phyloP scores from a whole-genome alignment of 1,140 invertebrate species.

The Gryon sp. region DNA sequence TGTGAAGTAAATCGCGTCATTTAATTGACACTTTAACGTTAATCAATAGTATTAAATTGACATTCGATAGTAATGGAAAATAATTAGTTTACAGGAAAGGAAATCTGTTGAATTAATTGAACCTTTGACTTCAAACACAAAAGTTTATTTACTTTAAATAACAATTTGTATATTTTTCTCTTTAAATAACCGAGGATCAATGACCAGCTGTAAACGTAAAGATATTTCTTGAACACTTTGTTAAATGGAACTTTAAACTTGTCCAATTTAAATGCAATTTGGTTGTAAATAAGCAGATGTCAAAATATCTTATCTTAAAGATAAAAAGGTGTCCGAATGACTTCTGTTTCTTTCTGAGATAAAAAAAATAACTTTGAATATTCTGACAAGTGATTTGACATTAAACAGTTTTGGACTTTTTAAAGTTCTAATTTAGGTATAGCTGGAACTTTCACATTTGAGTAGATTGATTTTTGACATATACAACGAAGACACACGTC shows the following conservation, averaged over 20 bases:
- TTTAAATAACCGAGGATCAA: too few species aligned
- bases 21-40: constrained; percentile 45
- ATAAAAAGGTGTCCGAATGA: neutral
- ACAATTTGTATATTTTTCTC: too few species aligned
- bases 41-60: too few species aligned
- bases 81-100: constrained; percentile 26
- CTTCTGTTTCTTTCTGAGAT: neutral
- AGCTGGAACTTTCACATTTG: constrained; percentile 19
- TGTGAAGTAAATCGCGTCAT: constrained; percentile 18
- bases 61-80: constrained; percentile 35
- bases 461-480: neutral
- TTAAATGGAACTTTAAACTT: constrained; percentile 29
- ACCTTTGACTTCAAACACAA: too few species aligned
- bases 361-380: constrained; percentile 16
- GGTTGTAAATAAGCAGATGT: constrained; percentile 12
- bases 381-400: constrained; percentile 42
- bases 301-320: constrained; percentile 12
- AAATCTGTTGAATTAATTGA: constrained; percentile 15
- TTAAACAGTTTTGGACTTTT: constrained; percentile 20
- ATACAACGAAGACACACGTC: neutral
- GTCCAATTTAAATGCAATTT: neutral
- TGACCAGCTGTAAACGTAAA: too few species aligned
- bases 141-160: too few species aligned
- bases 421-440: constrained; percentile 10
- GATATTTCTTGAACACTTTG: neutral